A percentile compares a stretch with the other conserved stretches of the same genome.
These are phyloP conservation scores for Pimephales promelas DNA, from an alignment of 2,113 vertebrate genomes.

Conservation along the genomic window DNA sequence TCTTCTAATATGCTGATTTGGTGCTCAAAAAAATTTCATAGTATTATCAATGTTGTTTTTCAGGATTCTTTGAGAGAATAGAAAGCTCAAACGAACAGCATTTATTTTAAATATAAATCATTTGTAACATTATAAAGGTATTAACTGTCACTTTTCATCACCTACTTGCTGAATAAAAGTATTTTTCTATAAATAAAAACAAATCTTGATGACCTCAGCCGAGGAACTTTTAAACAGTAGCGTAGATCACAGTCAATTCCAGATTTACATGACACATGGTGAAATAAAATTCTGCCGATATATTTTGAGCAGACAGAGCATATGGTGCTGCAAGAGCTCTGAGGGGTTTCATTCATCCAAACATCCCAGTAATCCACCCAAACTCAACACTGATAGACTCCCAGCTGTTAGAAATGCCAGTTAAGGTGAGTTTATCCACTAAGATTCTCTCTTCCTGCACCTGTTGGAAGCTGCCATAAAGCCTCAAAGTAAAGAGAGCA, in stretches of 20 bases:
- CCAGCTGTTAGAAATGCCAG: conserved; percentile 17
- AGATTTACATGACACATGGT: background rate
- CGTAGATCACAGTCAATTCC: background rate
- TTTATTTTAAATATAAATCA: too few species aligned
- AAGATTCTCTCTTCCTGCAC: conserved; percentile 10
- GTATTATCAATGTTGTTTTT: too few species aligned
- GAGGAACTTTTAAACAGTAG: background rate
- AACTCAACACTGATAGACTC: background rate
- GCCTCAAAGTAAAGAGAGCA: background rate
- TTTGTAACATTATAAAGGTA: too few species aligned
- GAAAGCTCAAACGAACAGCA: too few species aligned
- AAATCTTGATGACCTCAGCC: too few species aligned
- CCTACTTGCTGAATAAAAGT: too few species aligned
- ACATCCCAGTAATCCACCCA: background rate
- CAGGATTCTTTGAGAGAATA: too few species aligned
- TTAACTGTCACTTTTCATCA: too few species aligned
- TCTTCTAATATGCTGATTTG: background rate
- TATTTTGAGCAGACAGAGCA: background rate
- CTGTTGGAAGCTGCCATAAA: conserved; percentile 24
- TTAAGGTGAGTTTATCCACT: conserved; percentile 14
- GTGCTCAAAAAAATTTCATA: too few species aligned
- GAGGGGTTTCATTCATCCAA: conserved; percentile 1
- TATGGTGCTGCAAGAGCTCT: conserved; percentile 7
- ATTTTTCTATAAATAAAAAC: too few species aligned
- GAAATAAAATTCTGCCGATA: background rate